Evolutionary conservation across 2,888 invertebrate species (phyloP).

Genomic region (Venustoraphidia nigricollis): DNA sequence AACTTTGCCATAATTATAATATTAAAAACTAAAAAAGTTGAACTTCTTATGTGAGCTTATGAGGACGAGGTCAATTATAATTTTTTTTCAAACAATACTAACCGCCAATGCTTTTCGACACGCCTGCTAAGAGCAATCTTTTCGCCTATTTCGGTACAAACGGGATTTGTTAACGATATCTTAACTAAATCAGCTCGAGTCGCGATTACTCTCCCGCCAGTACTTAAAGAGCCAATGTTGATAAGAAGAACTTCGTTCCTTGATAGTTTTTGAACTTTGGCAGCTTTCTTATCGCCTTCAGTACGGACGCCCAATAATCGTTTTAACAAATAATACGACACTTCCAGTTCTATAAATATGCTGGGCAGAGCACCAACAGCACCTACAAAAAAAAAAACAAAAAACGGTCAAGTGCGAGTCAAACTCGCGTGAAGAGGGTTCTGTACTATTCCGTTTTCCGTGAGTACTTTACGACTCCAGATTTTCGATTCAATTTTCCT

Average conservation of each 20-base stretch:
- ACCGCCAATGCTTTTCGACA: constrained; percentile 99
- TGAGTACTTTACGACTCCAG: too few relatives aligned
- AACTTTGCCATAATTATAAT: too few relatives aligned
- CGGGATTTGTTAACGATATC: constrained; percentile 91
- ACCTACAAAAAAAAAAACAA: constrained; percentile 39
- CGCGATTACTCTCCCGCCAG: constrained; percentile 89
- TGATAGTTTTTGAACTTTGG: constrained; percentile 87
- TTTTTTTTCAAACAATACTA: constrained; percentile 17
- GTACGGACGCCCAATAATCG: constrained; percentile 93
- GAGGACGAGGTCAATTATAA: too few relatives aligned
- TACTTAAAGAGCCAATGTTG: constrained; percentile 97
- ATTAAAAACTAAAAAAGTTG: too few relatives aligned
- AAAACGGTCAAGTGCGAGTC: too few relatives aligned
- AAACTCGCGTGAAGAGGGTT: too few relatives aligned
- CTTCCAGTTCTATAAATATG: constrained; percentile 95
- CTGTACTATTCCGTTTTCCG: too few relatives aligned
- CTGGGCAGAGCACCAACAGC: constrained; percentile 93
- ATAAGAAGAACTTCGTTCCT: constrained; percentile 87
- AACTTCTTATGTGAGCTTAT: too few relatives aligned
- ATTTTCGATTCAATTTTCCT: too few relatives aligned
- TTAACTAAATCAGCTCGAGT: constrained; percentile 95
- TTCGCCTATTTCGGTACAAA: constrained; percentile 96
- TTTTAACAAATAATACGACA: constrained; percentile 87
- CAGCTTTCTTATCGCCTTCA: constrained; percentile 97
- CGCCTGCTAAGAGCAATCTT: constrained; percentile 98